These are phyloP conservation scores for Phyllotis vaccarum DNA, from an alignment of 2,797 vertebrate genomes.

Conservation along the genomic window DNA sequence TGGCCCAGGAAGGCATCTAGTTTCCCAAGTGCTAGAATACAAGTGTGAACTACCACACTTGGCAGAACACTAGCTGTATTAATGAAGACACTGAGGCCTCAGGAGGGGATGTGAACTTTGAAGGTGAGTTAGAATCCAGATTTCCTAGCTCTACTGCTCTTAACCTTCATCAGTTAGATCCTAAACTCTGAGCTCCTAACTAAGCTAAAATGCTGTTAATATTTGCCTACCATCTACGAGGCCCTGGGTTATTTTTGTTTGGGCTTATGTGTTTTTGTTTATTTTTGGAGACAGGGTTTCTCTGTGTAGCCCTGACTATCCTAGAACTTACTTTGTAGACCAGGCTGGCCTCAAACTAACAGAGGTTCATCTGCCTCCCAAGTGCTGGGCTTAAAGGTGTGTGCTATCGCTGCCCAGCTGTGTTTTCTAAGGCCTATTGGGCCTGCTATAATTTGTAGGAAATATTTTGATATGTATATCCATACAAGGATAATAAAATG, in stretches of 20 bases:
- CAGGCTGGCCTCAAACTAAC: background rate
- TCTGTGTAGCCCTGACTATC: background rate
- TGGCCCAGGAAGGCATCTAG: background rate
- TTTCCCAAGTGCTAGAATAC: background rate
- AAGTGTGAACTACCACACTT: background rate
- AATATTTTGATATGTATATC: background rate
- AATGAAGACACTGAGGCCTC: background rate
- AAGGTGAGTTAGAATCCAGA: background rate
- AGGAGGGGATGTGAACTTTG: background rate
- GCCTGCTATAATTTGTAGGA: background rate
- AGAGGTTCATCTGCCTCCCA: background rate
- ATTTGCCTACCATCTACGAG: background rate
- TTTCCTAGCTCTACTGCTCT: background rate
- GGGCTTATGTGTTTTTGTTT: background rate
- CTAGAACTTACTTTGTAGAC: background rate
- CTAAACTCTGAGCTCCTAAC: background rate
- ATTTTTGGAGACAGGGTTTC: background rate
- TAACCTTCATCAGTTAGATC: background rate
- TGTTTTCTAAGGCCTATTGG: background rate
- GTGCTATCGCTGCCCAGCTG: background rate
- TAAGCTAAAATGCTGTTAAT: background rate
- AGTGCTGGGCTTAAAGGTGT: background rate
- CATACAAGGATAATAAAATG: background rate
- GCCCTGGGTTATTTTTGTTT: background rate
- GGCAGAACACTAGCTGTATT: background rate